phyloP scores from a whole-genome alignment of 2,888 invertebrate genomes.

The Sphecodes monilicornis region DNA sequence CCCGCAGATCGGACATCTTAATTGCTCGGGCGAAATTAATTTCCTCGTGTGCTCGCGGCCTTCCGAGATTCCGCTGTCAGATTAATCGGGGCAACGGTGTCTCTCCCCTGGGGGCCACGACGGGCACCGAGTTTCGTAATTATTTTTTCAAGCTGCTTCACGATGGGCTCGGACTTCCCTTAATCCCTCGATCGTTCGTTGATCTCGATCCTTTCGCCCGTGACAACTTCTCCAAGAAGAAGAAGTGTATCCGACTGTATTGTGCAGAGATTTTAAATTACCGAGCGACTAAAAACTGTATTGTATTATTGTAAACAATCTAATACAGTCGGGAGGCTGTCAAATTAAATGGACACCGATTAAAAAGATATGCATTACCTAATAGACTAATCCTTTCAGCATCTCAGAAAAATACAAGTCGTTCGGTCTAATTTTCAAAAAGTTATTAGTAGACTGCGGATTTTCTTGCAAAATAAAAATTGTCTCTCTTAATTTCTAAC shows the following conservation, averaged over 20 bases:
- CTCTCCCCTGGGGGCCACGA: slow-evolving; percentile 28
- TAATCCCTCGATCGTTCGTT: slow-evolving; percentile 42
- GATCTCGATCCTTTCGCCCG: neutral
- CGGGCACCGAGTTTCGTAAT: slow-evolving; percentile 58
- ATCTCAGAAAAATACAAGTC: too few relatives aligned
- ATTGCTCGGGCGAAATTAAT: slow-evolving; percentile 71
- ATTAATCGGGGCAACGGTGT: slow-evolving; percentile 57
- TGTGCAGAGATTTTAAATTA: neutral
- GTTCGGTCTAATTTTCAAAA: too few relatives aligned
- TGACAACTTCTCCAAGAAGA: neutral
- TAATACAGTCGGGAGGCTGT: too few relatives aligned
- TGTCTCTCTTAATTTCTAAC: too few relatives aligned
- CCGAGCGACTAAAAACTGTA: neutral
- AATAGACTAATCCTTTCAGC: too few relatives aligned
- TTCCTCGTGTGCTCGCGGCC: slow-evolving; percentile 45
- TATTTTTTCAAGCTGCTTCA: slow-evolving; percentile 58
- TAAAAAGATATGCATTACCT: too few relatives aligned
- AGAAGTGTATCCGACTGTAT: neutral
- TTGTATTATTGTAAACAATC: neutral
- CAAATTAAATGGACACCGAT: too few relatives aligned
- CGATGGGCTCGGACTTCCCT: slow-evolving; percentile 36
- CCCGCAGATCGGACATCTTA: slow-evolving; percentile 67
- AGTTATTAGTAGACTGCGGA: too few relatives aligned
- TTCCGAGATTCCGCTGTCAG: slow-evolving; percentile 67
- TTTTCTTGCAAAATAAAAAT: too few relatives aligned